A percentile compares a stretch with the other conserved stretches of the same genome.
Conservation (phyloP, 2,797 vertebrate genomes). For the Apogon talboti region DNA sequence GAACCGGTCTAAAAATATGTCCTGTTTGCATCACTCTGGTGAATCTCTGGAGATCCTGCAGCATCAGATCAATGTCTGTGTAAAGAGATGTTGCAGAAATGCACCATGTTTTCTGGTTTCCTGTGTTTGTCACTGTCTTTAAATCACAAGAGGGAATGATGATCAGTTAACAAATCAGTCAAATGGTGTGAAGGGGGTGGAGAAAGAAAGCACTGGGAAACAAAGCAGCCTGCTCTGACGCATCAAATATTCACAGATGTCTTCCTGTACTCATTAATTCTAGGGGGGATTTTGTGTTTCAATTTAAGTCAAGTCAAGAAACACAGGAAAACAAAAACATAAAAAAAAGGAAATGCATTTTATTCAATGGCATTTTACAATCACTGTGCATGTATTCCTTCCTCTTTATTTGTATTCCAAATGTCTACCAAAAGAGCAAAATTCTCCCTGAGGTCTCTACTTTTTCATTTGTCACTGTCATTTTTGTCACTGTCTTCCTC, state of each 20-base stretch:
- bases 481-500: background rate
- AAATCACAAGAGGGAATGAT: background rate
- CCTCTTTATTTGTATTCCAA: conserved; percentile 10
- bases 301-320: background rate
- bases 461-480: conserved; percentile 31
- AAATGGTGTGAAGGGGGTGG: background rate
- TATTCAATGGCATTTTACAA: background rate
- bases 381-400: background rate
- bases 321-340: background rate
- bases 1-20: conserved; percentile 20
- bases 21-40: conserved; percentile 4
- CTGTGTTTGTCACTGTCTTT: conserved; percentile 7
- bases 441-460: background rate
- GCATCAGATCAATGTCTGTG: background rate
- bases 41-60: conserved; percentile 11
- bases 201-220: background rate
- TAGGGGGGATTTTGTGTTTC: background rate
- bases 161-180: conserved; percentile 14
- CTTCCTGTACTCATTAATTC: background rate
- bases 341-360: background rate
- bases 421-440: background rate
- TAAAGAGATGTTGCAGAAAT: background rate
- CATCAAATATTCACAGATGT: background rate
- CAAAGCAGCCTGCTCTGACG: too few relatives aligned
- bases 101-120: background rate